A percentile compares a stretch with the other conserved stretches of the same genome.
Evolutionary conservation across 2,113 vertebrate genomes (phyloP).

Genomic region (Climacteris rufus): DNA sequence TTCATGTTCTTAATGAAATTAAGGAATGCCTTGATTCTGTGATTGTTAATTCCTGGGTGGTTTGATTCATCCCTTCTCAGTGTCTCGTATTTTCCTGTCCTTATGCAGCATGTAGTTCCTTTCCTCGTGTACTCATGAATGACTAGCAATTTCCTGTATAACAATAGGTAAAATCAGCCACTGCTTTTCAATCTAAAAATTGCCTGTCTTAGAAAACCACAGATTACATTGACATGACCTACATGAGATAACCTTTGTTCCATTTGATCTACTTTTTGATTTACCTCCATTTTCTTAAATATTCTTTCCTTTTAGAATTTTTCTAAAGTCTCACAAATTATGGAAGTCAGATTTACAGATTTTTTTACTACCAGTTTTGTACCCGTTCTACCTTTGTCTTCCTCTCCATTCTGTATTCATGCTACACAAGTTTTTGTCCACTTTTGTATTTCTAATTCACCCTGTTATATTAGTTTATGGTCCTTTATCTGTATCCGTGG

Average conservation of each 20-base stretch:
- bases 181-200: background rate
- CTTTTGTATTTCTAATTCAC: background rate
- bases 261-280: background rate
- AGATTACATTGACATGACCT: background rate
- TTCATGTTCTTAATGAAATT: background rate
- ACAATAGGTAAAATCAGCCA: background rate
- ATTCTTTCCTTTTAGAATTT: background rate
- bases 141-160: background rate
- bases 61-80: background rate
- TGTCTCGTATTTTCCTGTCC: background rate
- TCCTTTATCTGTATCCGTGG: background rate
- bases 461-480: background rate
- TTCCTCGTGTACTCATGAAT: background rate
- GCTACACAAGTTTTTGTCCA: background rate
- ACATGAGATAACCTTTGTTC: background rate
- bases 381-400: background rate
- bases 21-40: background rate
- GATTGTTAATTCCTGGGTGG: fast-evolving
- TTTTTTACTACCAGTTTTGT: background rate
- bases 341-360: background rate
- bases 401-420: background rate
- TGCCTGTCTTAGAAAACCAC: background rate
- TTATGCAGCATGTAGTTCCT: background rate
- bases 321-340: background rate
- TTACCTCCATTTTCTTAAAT: background rate